Evolutionary conservation across 1,140 invertebrate genomes (phyloP).

Genomic region (Leptinotarsa lineolata): DNA sequence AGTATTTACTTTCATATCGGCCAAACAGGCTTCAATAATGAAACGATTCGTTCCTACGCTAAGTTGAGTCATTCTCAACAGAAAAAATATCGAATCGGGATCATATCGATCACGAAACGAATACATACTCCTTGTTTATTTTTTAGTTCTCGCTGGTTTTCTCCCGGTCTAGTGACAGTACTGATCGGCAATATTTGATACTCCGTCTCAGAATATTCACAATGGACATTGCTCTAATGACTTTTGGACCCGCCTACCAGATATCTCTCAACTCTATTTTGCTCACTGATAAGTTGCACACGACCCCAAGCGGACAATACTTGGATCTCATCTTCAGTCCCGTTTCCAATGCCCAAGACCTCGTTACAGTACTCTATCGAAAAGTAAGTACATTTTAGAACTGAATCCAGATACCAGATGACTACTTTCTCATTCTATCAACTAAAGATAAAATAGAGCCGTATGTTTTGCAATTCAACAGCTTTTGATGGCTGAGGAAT

Average conservation of each 20-base stretch:
- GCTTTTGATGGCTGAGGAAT: too few relatives aligned
- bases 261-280: constrained; percentile 72
- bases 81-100: too few relatives aligned
- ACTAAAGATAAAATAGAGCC: too few relatives aligned
- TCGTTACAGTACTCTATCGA: constrained; percentile 75
- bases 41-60: too few relatives aligned
- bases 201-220: constrained; percentile 71
- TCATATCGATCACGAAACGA: neutral
- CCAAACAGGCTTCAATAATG: too few relatives aligned
- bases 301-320: constrained; percentile 74
- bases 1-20: too few relatives aligned
- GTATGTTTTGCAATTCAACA: too few relatives aligned
- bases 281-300: constrained; percentile 81
- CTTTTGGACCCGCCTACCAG: constrained; percentile 78
- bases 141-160: constrained; percentile 54
- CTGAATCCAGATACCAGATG: too few relatives aligned
- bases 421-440: too few relatives aligned
- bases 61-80: too few relatives aligned
- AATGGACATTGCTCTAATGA: constrained; percentile 76
- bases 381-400: constrained; percentile 61
- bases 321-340: constrained; percentile 70
- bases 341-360: constrained; percentile 63
- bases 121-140: neutral
- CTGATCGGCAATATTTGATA: constrained; percentile 77
- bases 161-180: constrained; percentile 66